phyloP scores from a whole-genome alignment of 2,797 vertebrate species.

The Lagorchestes hirsutus region DNA sequence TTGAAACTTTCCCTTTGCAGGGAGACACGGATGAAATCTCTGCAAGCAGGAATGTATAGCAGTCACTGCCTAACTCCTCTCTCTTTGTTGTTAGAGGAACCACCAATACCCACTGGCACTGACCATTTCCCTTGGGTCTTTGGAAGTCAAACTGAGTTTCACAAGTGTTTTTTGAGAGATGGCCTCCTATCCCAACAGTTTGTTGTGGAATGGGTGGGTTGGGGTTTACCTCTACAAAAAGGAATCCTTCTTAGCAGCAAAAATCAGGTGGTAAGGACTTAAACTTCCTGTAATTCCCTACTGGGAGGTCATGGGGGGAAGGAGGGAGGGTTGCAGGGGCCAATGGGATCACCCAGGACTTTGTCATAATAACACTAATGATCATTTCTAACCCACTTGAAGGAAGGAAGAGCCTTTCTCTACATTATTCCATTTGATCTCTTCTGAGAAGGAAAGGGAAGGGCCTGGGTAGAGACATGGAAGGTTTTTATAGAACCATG shows the following conservation, averaged over 20 bases:
- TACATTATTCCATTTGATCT: not conserved
- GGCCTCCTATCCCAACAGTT: not conserved
- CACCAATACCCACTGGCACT: not conserved
- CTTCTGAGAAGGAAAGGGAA: not conserved
- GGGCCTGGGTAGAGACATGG: not conserved
- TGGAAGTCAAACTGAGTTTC: not conserved
- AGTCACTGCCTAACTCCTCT: not conserved
- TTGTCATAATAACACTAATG: not conserved
- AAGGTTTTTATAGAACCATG: not conserved
- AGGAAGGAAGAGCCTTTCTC: not conserved
- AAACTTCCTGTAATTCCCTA: not conserved
- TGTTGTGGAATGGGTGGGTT: not conserved
- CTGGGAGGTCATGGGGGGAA: not conserved
- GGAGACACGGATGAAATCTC: not conserved
- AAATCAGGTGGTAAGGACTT: not conserved
- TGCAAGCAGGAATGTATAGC: not conserved
- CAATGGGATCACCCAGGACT: not conserved
- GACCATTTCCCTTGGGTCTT: not conserved
- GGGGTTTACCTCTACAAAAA: not conserved
- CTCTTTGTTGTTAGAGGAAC: not conserved
- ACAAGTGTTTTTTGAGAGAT: not conserved
- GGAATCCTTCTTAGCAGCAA: not conserved
- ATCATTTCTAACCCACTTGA: not conserved
- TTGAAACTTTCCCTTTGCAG: not conserved
- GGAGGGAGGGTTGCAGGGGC: not conserved